Base-by-base conservation (phyloP, 2,113 vertebrate species). In the Gnathonemus echidnorhynchus region DNA sequence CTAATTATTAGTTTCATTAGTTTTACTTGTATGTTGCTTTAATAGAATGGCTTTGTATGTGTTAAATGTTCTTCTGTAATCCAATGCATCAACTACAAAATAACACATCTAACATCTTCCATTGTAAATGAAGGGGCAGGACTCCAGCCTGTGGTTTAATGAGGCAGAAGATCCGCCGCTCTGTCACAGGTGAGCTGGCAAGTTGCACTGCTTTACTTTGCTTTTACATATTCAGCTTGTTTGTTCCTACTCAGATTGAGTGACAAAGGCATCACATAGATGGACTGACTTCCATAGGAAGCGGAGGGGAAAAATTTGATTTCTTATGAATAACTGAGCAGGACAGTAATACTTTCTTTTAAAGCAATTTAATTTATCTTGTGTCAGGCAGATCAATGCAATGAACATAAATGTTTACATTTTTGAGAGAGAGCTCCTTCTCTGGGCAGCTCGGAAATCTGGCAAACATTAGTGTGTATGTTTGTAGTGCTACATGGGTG, bases 81-180 rank as follows among this genome's bases (percentile, higher is more conserved):
- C 48, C 31, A 9, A 2, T 50, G n/a, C 48, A 31, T 86, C n/a
- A 46, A 24, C 85, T 86, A 31, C 80, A 85, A 19, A 87, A 50
- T 50, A 48, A 50, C 24, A 52, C 1, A 10, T 15, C 45, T 87
- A n/a, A 27, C 45, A 35, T 87, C n/a, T 87, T 50, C 11, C 49
- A 48, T 15, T 80, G 49, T 35, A 7, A 70, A 66, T 86, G 80
- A 91, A 90, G 91, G 89, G 48, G n/a, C 39, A 96, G 93, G 92
- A 87, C 19, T 90, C 91, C 53, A 46, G 77, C 89, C 92, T 90
- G 90, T 94, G 93, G 93, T 11, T 58, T 53, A 93, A 77, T 86
- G 74, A 93, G 3, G 90, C 91, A 5, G 93, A 94, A 56, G 92
- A 92, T 11, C 88, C 93, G 0, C 89, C 93, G 27, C 90, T 91